Conservation (phyloP, 1,140 invertebrate species). For the Apis florea region DNA sequence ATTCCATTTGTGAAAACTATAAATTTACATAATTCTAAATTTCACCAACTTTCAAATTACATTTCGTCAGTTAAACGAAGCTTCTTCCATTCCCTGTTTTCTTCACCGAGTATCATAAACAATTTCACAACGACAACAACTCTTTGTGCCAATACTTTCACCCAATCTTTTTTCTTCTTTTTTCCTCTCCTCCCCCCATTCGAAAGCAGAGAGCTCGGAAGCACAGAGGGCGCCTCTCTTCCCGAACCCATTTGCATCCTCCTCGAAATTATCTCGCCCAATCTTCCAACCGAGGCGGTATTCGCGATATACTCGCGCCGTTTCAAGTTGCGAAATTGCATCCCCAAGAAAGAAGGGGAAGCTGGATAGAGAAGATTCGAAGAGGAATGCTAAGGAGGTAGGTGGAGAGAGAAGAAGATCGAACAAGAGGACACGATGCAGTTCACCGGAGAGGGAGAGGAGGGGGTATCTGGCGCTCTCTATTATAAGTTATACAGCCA, state of each 20-base stretch:
- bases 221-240: slow-evolving; percentile 17
- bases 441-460: neutral
- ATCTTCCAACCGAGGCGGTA: slow-evolving; percentile 23
- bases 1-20: too few species aligned
- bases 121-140: slow-evolving; percentile 9
- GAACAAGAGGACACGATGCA: neutral
- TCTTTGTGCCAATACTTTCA: slow-evolving; percentile 18
- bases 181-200: neutral
- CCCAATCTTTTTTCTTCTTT: neutral
- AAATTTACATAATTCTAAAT: neutral
- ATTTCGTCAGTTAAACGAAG: neutral
- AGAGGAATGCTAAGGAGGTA: too few species aligned
- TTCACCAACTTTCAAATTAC: too few species aligned
- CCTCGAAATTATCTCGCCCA: slow-evolving; percentile 50
- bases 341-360: neutral
- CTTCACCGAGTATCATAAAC: neutral
- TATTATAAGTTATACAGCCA: slow-evolving; percentile 15
- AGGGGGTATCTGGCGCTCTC: neutral
- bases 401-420: neutral
- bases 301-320: neutral
- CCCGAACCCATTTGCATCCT: slow-evolving; percentile 48
- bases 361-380: neutral
- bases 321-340: slow-evolving; percentile 28
- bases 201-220: neutral
- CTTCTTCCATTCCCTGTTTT: neutral